Percentiles rank a stretch among this genome's conserved stretches.
Evolutionary conservation across 2,888 invertebrate genomes (phyloP).

Genomic region (Xanthia icteritia): DNA sequence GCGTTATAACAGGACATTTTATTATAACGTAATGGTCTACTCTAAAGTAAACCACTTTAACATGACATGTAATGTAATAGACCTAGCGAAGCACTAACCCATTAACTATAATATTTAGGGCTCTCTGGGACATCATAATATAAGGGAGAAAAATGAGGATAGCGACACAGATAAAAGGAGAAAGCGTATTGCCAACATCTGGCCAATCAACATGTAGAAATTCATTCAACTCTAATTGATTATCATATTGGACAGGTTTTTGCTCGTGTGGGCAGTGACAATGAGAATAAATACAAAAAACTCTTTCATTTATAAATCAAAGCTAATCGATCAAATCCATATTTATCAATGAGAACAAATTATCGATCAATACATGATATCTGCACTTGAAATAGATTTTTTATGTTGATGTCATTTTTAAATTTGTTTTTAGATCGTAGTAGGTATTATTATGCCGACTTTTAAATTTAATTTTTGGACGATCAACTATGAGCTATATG

Average conservation of each 20-base stretch:
- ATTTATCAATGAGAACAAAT: constrained; percentile 63
- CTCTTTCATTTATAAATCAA: constrained; percentile 54
- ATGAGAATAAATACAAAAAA: constrained; percentile 57
- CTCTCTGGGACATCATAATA: constrained; percentile 39
- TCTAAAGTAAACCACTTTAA: constrained; percentile 38
- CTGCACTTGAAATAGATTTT: constrained; percentile 47
- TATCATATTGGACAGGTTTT: constrained; percentile 76
- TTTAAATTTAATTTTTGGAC: not conserved
- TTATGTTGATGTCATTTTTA: constrained; percentile 36
- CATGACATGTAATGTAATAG: constrained; percentile 24
- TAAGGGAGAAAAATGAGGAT: constrained; percentile 39
- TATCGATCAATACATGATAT: constrained; percentile 49
- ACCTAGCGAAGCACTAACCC: constrained; percentile 16
- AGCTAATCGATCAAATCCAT: constrained; percentile 63
- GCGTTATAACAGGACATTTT: constrained; percentile 1
- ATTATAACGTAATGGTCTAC: constrained; percentile 18
- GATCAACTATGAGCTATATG: not conserved
- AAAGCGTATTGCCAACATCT: constrained; percentile 74
- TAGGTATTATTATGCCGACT: constrained; percentile 2
- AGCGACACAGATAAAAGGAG: constrained; percentile 65
- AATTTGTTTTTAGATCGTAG: constrained; percentile 31
- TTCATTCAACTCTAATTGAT: constrained; percentile 72
- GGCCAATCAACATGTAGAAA: constrained; percentile 68
- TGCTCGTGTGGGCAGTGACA: constrained; percentile 71
- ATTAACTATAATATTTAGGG: constrained; percentile 31